Evolutionary conservation across 2,888 invertebrate genomes (phyloP), one percentile per base, ranked within the genome.

Genomic region (Baccha elongata): DNA sequence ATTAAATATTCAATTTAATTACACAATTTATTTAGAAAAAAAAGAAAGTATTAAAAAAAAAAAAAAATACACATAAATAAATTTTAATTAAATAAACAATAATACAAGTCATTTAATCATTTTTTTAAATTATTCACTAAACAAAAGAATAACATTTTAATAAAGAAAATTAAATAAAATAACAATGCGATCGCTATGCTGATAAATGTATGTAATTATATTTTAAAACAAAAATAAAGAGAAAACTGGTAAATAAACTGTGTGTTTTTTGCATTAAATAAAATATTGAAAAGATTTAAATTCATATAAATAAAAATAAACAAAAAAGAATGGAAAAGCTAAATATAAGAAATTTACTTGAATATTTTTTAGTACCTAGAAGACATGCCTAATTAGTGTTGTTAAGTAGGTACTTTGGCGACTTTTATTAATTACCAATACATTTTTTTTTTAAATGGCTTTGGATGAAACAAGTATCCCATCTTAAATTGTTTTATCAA

Each of bases 341-440:
- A 26, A 17, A 50, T 11, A 50, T 11, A 58, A 60, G 46, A 23
- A 64, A 65, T 7, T 35, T 44, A 29, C 29, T 29, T 60, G 15
- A 32, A 62, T 17, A 75, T 37, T 58, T 74, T 65, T 40, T 26
- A 60, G 65, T 67, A 80, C 55, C 67, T 76, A 75, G 76, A 67
- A 81, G 75, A 81, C 81, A 81, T 81, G 81, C 81, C 81, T 81
- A 60, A 81, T 67, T 81, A 81, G 81, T 71, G 76, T 81, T 76
- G 81, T 81, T 81, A 81, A 76, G 81, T 81, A 81, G 71, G 81
- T 81, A 76, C 71, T 37, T 13, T 76, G 76, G 76, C 60, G 67
- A 76, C 53, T 81, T 72, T 52, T 81, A 74, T 74, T 68, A 65
- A 58, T 44, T 21, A n/a, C 48, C 11, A 19, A 37, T 19, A 40